Conservation (phyloP, 1,140 invertebrate genomes). For the Drosophila yakuba region DNA sequence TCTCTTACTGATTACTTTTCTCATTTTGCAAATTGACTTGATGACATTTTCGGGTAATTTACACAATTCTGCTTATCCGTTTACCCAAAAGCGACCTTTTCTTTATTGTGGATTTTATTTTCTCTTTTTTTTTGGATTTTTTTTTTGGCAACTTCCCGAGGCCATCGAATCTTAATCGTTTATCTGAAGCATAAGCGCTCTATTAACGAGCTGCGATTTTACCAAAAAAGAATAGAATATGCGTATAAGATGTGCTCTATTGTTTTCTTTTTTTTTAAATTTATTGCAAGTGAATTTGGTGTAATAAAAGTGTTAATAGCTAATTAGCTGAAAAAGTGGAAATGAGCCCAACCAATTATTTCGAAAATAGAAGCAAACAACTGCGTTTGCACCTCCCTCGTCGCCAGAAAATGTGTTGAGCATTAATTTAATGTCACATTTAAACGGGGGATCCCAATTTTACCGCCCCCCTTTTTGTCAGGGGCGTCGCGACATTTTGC, state of each 20-base stretch:
- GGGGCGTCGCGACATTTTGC: constrained; percentile 31
- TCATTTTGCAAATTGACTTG: constrained; percentile 81
- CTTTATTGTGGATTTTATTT: not conserved
- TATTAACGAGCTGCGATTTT: constrained; percentile 21
- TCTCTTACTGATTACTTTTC: constrained; percentile 76
- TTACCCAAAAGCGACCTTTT: constrained; percentile 10
- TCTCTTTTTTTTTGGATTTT: not conserved
- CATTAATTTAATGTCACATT: constrained; percentile 77
- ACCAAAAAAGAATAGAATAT: not conserved
- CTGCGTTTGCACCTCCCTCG: constrained; percentile 27
- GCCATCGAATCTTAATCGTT: constrained; percentile 8
- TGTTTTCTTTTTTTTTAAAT: not conserved
- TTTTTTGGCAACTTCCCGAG: not conserved
- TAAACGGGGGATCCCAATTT: constrained; percentile 12
- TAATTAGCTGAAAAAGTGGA: constrained; percentile 31
- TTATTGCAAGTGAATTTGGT: not conserved
- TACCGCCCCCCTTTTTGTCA: not conserved
- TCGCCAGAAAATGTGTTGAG: constrained; percentile 53
- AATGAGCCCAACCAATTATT: constrained; percentile 61
- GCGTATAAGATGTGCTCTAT: too few relatives aligned
- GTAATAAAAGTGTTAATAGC: not conserved
- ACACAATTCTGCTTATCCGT: constrained; percentile 60
- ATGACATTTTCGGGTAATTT: constrained; percentile 80
- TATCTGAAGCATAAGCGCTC: constrained; percentile 16
- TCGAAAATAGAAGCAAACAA: constrained; percentile 29